Evolutionary conservation across 1,140 invertebrate genomes (phyloP).

Genomic region (Proctacanthus coquilletti): DNA sequence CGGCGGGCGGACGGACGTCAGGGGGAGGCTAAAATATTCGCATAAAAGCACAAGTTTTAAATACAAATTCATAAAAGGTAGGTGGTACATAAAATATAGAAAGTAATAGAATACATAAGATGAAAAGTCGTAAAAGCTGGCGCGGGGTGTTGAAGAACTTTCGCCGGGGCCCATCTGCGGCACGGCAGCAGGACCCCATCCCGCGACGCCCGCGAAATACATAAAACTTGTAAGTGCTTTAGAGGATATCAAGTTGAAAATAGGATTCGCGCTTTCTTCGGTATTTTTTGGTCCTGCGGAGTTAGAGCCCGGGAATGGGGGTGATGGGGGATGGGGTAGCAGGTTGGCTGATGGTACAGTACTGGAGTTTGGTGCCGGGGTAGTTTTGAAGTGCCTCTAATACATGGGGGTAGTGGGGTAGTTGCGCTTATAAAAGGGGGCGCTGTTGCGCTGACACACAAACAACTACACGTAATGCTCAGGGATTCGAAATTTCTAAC

Average conservation of each 20-base stretch:
- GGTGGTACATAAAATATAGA: slow-evolving; percentile 1
- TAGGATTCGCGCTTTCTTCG: neutral
- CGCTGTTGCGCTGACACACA: neutral
- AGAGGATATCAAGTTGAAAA: slow-evolving; percentile 1
- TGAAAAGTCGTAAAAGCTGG: slow-evolving; percentile 1
- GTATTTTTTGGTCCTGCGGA: neutral
- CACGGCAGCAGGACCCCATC: neutral
- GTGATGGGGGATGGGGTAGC: neutral
- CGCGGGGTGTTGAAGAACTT: neutral
- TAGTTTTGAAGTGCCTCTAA: neutral
- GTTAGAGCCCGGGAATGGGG: neutral
- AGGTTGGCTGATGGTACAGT: neutral
- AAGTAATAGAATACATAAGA: slow-evolving; percentile 1
- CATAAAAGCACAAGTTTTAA: slow-evolving; percentile 1
- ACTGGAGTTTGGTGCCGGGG: neutral
- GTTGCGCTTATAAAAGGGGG: neutral
- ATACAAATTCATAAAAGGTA: slow-evolving; percentile 1
- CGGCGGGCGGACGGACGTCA: too few relatives aligned
- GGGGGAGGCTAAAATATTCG: neutral
- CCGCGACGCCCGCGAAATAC: neutral
- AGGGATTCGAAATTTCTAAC: too few relatives aligned
- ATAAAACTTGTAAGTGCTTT: slow-evolving; percentile 1
- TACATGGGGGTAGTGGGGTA: neutral
- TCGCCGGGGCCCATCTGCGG: too few relatives aligned
- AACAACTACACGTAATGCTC: neutral